These are phyloP conservation scores for Acleris holmiana DNA, from an alignment of 2,888 invertebrate species.

Conservation along the genomic window DNA sequence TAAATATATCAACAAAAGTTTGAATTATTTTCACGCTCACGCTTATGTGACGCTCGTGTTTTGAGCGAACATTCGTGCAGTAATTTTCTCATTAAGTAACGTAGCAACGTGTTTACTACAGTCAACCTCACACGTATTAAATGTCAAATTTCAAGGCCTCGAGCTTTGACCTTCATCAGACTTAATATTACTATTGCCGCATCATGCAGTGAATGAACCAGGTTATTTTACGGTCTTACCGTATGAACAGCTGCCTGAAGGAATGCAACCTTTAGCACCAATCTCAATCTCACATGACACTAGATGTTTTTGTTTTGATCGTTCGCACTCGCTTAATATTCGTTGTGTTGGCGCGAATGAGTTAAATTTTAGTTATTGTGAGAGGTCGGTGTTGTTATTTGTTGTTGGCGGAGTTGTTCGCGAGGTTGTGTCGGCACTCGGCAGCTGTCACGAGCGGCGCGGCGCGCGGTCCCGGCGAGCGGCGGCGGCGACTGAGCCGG, in stretches of 20 bases:
- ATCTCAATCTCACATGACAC: conserved; percentile 68
- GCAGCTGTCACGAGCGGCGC: conserved; percentile 62
- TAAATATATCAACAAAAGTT: no score
- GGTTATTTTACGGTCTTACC: conserved; percentile 58
- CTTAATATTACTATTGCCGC: conserved; percentile 39
- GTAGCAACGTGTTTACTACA: conserved; percentile 55
- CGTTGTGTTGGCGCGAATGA: neutral
- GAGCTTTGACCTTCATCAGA: conserved; percentile 48
- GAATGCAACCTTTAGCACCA: conserved; percentile 57
- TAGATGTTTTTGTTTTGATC: conserved; percentile 51
- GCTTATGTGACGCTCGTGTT: neutral
- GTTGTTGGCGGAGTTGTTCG: conserved; percentile 41
- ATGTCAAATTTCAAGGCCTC: conserved; percentile 48
- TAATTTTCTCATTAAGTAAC: conserved; percentile 51
- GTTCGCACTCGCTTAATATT: conserved; percentile 42
- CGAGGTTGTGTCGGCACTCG: conserved; percentile 52
- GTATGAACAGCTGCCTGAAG: conserved; percentile 68
- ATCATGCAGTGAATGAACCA: neutral
- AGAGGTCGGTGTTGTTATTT: conserved; percentile 15
- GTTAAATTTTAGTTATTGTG: neutral
- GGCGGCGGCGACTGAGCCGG: conserved; percentile 66
- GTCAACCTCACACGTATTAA: conserved; percentile 49
- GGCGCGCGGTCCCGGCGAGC: conserved; percentile 58
- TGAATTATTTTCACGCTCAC: no score
- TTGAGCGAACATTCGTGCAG: neutral